Percentiles rank a stretch among this genome's conserved stretches.
phyloP scores from a whole-genome alignment of 2,797 vertebrate genomes.

The Pseudochirops cupreus region DNA sequence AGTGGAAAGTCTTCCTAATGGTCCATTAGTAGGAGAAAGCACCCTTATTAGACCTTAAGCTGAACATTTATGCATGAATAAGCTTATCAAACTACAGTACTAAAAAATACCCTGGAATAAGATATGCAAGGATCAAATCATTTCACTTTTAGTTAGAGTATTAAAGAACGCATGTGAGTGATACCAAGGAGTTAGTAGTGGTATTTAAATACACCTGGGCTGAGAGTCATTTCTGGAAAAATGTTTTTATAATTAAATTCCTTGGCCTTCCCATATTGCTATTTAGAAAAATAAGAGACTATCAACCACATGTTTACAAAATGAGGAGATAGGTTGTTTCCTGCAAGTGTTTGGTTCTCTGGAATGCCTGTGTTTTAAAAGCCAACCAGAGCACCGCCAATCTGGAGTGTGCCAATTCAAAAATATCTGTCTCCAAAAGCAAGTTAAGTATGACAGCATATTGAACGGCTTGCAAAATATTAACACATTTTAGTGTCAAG shows the following conservation, averaged over 20 bases:
- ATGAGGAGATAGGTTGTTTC: not conserved
- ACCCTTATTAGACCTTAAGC: conserved; percentile 46
- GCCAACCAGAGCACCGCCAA: not conserved
- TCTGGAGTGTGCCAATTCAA: not conserved
- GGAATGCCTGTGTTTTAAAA: not conserved
- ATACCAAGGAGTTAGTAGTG: conserved; percentile 68
- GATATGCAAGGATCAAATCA: conserved; percentile 63
- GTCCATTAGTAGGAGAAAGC: conserved; percentile 61
- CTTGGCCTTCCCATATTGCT: conserved; percentile 54
- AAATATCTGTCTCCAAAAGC: not conserved
- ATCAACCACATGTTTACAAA: not conserved
- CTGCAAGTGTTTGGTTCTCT: not conserved
- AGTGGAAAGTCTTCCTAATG: conserved; percentile 18
- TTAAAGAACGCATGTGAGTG: conserved; percentile 53
- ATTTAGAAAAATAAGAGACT: not conserved
- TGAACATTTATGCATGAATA: not conserved
- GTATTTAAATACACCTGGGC: conserved; percentile 58
- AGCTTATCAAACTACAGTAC: conserved; percentile 70
- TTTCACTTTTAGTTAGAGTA: conserved; percentile 58
- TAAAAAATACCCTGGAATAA: conserved; percentile 66
- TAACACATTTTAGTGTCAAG: not conserved
- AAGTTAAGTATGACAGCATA: not conserved
- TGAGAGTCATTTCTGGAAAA: conserved; percentile 54
- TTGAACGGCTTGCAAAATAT: not conserved
- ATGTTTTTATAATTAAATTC: conserved; percentile 64